Percentiles rank a stretch among this genome's conserved stretches.
Evolutionary conservation across 2,888 invertebrate species (phyloP).

Genomic region (Ormyrus thymus): DNA sequence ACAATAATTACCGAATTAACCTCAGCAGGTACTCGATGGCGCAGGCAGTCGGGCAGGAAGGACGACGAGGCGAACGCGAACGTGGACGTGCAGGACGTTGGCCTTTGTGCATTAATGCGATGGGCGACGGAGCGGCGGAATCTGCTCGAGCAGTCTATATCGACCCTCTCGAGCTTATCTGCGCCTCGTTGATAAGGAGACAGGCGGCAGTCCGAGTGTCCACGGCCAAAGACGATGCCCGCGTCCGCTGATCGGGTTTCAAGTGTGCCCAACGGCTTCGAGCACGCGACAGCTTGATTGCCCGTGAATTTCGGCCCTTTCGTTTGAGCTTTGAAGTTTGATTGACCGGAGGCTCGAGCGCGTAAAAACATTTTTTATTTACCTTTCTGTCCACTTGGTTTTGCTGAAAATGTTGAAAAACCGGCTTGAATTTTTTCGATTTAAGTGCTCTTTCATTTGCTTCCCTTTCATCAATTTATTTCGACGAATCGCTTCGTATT

Average conservation of each 20-base stretch:
- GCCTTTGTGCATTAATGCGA: constrained; percentile 28
- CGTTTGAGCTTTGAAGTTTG: too few relatives aligned
- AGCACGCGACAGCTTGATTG: constrained; percentile 1
- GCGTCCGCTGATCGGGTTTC: too few relatives aligned
- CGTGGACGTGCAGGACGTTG: not conserved
- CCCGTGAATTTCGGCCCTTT: constrained; percentile 2
- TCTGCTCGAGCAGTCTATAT: constrained; percentile 26
- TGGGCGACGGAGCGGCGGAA: constrained; percentile 4
- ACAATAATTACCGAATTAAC: too few relatives aligned
- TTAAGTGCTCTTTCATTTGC: too few relatives aligned
- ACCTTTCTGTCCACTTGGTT: too few relatives aligned
- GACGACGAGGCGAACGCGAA: not conserved
- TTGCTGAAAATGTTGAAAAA: too few relatives aligned
- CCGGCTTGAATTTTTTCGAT: too few relatives aligned
- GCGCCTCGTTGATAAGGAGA: constrained; percentile 41
- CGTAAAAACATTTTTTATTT: too few relatives aligned
- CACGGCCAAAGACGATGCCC: constrained; percentile 18
- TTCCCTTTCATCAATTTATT: not conserved
- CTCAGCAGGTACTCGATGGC: too few relatives aligned
- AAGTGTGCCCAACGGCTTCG: not conserved
- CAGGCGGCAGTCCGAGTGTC: constrained; percentile 1
- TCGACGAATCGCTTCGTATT: too few relatives aligned
- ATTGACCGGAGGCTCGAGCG: too few relatives aligned
- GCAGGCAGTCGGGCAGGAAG: too few relatives aligned
- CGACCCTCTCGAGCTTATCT: constrained; percentile 43